These are phyloP conservation scores for Ooceraea biroi DNA, from an alignment of 1,140 invertebrate genomes.

Conservation along the genomic window DNA sequence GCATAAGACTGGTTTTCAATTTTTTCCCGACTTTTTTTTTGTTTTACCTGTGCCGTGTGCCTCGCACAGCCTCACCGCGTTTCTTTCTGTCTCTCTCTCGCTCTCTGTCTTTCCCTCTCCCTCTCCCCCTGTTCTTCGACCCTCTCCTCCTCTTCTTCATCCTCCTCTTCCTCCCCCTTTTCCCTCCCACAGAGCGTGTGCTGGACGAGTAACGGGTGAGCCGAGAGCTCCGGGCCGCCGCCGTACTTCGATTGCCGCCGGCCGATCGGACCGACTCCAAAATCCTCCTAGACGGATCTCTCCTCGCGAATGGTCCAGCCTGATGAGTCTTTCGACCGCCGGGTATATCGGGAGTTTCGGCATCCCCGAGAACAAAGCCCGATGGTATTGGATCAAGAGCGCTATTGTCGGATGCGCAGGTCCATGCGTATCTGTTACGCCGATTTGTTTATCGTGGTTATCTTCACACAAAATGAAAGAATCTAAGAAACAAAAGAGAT, in stretches of 20 bases:
- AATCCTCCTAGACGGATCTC: conserved; percentile 47
- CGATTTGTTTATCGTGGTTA: background rate
- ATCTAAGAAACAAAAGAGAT: no score
- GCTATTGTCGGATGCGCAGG: background rate
- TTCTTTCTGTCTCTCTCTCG: conserved; percentile 16
- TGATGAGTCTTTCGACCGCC: conserved; percentile 30
- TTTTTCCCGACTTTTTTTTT: conserved; percentile 83
- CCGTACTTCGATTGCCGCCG: conserved; percentile 41
- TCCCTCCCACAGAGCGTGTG: conserved; percentile 48
- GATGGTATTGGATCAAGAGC: background rate
- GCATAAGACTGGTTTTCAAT: conserved; percentile 83
- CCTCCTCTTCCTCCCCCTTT: background rate
- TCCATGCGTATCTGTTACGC: background rate
- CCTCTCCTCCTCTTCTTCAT: conserved; percentile 4
- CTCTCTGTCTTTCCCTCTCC: conserved; percentile 21
- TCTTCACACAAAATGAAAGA: no score
- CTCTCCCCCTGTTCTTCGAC: conserved; percentile 40
- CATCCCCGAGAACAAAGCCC: conserved; percentile 36
- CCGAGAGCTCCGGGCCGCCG: background rate
- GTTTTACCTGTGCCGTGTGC: conserved; percentile 71
- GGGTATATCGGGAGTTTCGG: background rate
- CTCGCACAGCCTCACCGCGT: conserved; percentile 33
- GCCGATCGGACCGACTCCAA: background rate
- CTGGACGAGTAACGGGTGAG: conserved; percentile 50
- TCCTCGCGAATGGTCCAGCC: conserved; percentile 44